Base-by-base conservation (phyloP, 1,140 invertebrate species). In the Ooceraea biroi region DNA sequence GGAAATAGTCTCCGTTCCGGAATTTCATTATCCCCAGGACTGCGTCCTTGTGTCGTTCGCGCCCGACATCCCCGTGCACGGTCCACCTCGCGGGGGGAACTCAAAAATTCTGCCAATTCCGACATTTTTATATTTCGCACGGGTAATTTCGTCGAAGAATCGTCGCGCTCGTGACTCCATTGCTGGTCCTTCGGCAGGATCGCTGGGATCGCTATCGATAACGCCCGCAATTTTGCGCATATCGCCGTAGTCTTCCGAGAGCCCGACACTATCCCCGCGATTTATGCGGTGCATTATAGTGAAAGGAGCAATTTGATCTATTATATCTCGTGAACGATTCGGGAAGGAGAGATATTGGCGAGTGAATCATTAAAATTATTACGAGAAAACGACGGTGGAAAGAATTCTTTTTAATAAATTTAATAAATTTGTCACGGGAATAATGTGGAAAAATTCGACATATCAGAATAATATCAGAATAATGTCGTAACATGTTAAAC, bases 11-110 rank as follows among this genome's bases (percentile, higher is more conserved):
- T 46, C 14, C 52, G 52, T 82, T 58, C 66, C 27, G 52, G 77
- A 82, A 82, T 82, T 71, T 82, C 77, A 82, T 82, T 82, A 82
- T 72, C 30, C 48, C 17, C 61, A 25, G 7, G 30, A 30, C 41
- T 7, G 36, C n/a, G 17, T 58, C 19, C 58, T 36, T 65, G 60
- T 7, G n/a, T 66, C 74, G 61, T 58, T 41, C 48, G 44, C 44
- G 58, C 14, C 46, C 27, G 74, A 77, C 66, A 77, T 77, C 19
- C 41, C 60, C 27, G 8, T 44, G 11, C 25, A 65, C 10, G 10
- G 19, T 66, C 46, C 30, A 14, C 44, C 14, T 36, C 3, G 11
- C 19, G 14, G 60, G 0, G 36, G 30, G 61, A 22, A 41, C 66
- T 77, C 30, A 52, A 66, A 77, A 52, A 66, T 66, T 77, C 74